Base-by-base conservation (phyloP, 2,113 vertebrate genomes). In the Myotis davidii region DNA sequence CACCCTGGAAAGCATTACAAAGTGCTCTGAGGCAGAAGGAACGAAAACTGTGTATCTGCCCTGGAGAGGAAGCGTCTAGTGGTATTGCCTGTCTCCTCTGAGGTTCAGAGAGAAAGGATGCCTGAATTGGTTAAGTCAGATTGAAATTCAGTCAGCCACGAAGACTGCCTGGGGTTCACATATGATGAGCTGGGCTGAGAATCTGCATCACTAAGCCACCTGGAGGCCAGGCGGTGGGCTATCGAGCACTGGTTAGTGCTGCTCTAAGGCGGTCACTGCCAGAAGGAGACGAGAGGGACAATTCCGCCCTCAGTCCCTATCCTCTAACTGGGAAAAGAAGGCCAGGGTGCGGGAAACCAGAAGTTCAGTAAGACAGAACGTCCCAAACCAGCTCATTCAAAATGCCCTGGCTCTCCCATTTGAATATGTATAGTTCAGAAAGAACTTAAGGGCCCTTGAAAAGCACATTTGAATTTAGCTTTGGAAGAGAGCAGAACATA, bases 391-490 rank as follows among this genome's bases (percentile, higher is more conserved):
- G 69, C 81, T 81, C 45, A 42, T n/a, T 48, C 72, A 39, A 70
- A 3, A 72, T 37, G 84, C 9, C 10, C 27, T 17, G 50, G 9
- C 70, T 92, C 94, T 77, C 61, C 79, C 54, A 54, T 52, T 45
- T 59, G 45, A 93, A 16, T 78, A 90, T 87, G 61, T 91, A 86
- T 65, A 85, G 65, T 87, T 29, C 52, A 77, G 82, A 87, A 70
- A 83, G 32, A 94, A 95, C 18, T 76, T 90, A 88, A 34, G 45
- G 39, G 6, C 64, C 85, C 48, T 82, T 79, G 48, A 85, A 88
- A 91, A 78, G 37, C 34, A 73, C 32, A 20, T 73, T 65, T 78
- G 83, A 65, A 89, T 83, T 89, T 54, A 89, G 52, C 61, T 73
- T n/a, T 52, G 23, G 56, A 45, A 93, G 56, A 64, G 42, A 72